A percentile compares a stretch with the other conserved stretches of the same genome.
Evolutionary conservation across 1,140 invertebrate species (phyloP).

Genomic region (Bombus sylvicola): DNA sequence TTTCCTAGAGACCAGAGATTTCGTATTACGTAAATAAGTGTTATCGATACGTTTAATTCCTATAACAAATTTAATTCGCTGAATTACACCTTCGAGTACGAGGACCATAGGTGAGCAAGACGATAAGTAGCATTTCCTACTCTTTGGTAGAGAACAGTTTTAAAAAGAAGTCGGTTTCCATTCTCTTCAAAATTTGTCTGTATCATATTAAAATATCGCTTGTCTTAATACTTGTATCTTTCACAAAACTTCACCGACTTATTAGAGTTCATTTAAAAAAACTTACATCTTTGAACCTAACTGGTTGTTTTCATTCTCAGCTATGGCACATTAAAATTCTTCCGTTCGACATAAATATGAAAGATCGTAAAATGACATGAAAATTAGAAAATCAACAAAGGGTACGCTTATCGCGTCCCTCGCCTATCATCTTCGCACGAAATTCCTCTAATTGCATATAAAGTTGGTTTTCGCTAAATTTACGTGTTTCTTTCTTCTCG

Average conservation of each 20-base stretch:
- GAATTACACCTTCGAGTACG: background rate
- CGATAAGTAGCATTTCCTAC: background rate
- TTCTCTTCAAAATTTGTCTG: no score
- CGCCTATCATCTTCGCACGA: background rate
- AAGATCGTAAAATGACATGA: background rate
- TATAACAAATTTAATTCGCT: background rate
- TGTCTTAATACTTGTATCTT: no score
- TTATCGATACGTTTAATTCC: background rate
- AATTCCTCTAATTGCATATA: background rate
- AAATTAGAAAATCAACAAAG: fast-evolving
- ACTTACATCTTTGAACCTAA: no score
- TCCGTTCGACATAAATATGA: background rate
- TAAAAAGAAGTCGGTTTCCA: no score
- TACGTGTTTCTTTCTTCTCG: background rate
- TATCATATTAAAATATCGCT: no score
- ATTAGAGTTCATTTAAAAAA: fast-evolving
- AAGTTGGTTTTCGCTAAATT: background rate
- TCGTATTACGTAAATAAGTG: background rate
- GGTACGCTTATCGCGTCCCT: background rate
- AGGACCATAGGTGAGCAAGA: background rate
- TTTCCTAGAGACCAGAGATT: slow-evolving; percentile 42
- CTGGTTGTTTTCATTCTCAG: no score
- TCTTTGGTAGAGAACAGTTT: background rate
- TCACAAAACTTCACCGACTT: no score
- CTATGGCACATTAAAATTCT: background rate